These are phyloP conservation scores for Pseudanteris insignis DNA, from an alignment of 2,888 invertebrate genomes.

Conservation along the genomic window DNA sequence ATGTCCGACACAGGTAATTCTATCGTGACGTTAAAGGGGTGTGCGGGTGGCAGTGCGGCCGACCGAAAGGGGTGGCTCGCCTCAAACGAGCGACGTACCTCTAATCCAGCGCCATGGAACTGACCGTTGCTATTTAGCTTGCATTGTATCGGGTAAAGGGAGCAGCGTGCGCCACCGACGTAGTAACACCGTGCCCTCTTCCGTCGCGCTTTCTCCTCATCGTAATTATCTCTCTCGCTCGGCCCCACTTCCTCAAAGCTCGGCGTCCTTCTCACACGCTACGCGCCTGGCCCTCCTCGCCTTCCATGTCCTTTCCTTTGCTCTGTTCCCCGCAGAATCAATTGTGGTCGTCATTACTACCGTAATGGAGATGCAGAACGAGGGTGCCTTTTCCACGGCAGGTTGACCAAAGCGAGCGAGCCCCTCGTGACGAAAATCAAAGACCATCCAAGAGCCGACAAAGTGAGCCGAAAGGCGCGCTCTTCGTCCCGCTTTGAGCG, in stretches of 20 bases:
- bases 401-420: slow-evolving; percentile 40
- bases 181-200: slow-evolving; percentile 53
- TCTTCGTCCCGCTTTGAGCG: slow-evolving; percentile 17
- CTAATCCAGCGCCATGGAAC: slow-evolving; percentile 63
- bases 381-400: slow-evolving; percentile 60
- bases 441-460: slow-evolving; percentile 41
- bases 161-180: slow-evolving; percentile 53
- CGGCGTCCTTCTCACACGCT: slow-evolving; percentile 14
- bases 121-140: too few species aligned
- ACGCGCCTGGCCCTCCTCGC: slow-evolving; percentile 12
- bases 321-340: slow-evolving; percentile 60
- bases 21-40: slow-evolving; percentile 39
- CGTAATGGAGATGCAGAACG: slow-evolving; percentile 63
- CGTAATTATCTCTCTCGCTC: slow-evolving; percentile 5
- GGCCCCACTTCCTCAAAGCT: not conserved
- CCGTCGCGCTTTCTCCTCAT: slow-evolving; percentile 13
- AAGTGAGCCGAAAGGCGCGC: slow-evolving; percentile 26
- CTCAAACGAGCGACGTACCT: slow-evolving; percentile 63
- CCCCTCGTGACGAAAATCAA: slow-evolving; percentile 40
- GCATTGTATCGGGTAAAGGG: slow-evolving; percentile 61
- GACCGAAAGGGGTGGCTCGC: slow-evolving; percentile 48
- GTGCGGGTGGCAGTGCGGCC: slow-evolving; percentile 2
- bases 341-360: slow-evolving; percentile 65
- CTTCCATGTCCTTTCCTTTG: slow-evolving; percentile 32
- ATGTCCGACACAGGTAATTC: slow-evolving; percentile 38